Evolutionary conservation across 2,113 vertebrate genomes (phyloP), one percentile per base, ranked within the genome.

Genomic region (Phalacrocorax brasilianus): DNA sequence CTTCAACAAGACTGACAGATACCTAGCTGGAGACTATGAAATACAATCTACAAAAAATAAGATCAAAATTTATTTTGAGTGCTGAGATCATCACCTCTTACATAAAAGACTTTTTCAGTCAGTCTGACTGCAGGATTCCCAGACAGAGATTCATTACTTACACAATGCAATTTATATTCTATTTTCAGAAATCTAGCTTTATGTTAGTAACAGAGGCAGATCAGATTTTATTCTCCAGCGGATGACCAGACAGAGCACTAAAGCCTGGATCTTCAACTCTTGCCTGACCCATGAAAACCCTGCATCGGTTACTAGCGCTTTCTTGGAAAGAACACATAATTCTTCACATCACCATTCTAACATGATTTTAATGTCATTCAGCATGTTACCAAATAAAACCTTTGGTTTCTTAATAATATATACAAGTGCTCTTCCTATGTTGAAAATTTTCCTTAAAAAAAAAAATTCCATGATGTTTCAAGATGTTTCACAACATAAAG

Each of bases 71-170:
- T 94, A 96, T 95, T 95, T 91, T 94, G 67, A 97, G 88, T 86
- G 85, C 89, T 97, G 95, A 95, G 84, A 96, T 96, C 90, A 95
- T 88, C 76, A 95, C 71, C 91, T 86, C 91, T 91, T 92, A 85
- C 56, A 96, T 95, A 95, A 96, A 95, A 95, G 88, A 66, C 30
- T 89, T 94, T 80, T 90, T 96, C 91, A 91, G 92, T 81, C 92
- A 82, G 84, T 59, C 89, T 92, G 89, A 89, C 92, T 92, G 85
- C 85, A 94, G 88, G 89, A 95, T 95, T 95, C 92, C 90, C 77
- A 95, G 93, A 95, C 93, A 93, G 88, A 95, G 84, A 94, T 87
- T 75, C 72, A 96, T 93, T 95, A 90, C 93, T 97, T 91, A 73
- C 78, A 88, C 75, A 95, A 89, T 81, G 91, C 71, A 88, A 93